phyloP scores from a whole-genome alignment of 2,888 invertebrate species.

The Cephus pulcher region DNA sequence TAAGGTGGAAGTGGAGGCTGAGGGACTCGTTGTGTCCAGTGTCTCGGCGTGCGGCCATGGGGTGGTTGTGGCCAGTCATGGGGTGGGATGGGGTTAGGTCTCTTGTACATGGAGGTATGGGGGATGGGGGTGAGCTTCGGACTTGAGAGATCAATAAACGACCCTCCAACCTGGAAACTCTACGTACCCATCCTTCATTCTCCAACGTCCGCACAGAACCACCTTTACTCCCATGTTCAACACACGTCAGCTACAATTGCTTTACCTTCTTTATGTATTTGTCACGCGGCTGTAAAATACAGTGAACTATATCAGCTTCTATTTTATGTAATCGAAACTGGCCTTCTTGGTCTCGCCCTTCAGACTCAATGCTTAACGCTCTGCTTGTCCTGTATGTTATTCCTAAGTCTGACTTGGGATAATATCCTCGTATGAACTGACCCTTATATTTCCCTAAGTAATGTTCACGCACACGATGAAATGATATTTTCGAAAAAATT shows the following conservation, averaged over 20 bases:
- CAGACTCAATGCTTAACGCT: not conserved
- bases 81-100: conserved; percentile 53
- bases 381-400: not conserved
- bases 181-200: conserved; percentile 32
- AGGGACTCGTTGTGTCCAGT: conserved; percentile 61
- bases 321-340: not conserved
- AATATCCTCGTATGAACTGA: not conserved
- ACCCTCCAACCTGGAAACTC: conserved; percentile 65
- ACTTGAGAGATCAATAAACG: conserved; percentile 68
- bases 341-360: not conserved
- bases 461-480: not conserved
- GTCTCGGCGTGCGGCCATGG: conserved; percentile 58
- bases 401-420: not conserved
- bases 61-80: conserved; percentile 64
- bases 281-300: not conserved
- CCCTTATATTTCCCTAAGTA: not conserved
- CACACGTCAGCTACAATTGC: conserved; percentile 24
- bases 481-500: not conserved
- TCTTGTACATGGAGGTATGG: conserved; percentile 49
- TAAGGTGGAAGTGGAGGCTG: conserved; percentile 53
- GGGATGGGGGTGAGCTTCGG: conserved; percentile 54
- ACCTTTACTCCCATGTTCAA: conserved; percentile 18
- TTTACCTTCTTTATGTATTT: conserved; percentile 6
- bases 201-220: conserved; percentile 16
- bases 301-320: not conserved